Percentiles rank a stretch among this genome's conserved stretches.
Conservation (phyloP, 2,888 invertebrate genomes). For the Bombylius discolor region DNA sequence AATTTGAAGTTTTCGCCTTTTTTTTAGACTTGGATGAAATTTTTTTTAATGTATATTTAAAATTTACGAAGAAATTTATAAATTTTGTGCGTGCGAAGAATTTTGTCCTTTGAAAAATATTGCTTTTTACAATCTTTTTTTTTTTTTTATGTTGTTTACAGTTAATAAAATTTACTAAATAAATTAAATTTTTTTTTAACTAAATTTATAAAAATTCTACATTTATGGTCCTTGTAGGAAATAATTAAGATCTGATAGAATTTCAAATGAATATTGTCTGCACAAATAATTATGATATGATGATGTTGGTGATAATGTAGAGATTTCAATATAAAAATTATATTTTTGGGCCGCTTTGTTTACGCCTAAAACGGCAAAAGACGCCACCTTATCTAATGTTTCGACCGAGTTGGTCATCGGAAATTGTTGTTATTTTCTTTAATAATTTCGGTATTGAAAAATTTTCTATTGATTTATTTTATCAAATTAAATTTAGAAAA, state of each 20-base stretch:
- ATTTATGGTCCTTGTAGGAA: background rate
- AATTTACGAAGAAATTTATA: too few species aligned
- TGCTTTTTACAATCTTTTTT: too few species aligned
- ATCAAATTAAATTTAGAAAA: too few species aligned
- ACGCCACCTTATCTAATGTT: constrained; percentile 30
- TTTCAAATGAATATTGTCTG: constrained; percentile 6
- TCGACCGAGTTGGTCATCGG: constrained; percentile 34
- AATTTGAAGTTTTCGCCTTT: too few species aligned
- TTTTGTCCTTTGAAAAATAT: too few species aligned
- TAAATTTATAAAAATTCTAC: background rate
- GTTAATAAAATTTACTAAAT: background rate
- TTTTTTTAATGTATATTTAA: too few species aligned
- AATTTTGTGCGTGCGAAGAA: too few species aligned
- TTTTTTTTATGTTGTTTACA: background rate
- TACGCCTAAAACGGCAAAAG: constrained; percentile 21
- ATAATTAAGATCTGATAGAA: constrained; percentile 7
- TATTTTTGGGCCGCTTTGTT: constrained; percentile 12
- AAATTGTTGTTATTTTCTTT: constrained; percentile 18
- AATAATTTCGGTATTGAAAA: background rate
- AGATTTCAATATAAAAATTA: constrained; percentile 16
- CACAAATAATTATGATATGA: background rate
- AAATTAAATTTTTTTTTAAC: too few species aligned
- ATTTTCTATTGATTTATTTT: too few species aligned
- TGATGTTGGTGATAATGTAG: background rate
- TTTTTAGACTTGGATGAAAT: too few species aligned